Percentiles rank a stretch among this genome's conserved stretches.
These are phyloP conservation scores for Vimba vimba DNA, from an alignment of 2,113 vertebrate species.

Conservation along the genomic window DNA sequence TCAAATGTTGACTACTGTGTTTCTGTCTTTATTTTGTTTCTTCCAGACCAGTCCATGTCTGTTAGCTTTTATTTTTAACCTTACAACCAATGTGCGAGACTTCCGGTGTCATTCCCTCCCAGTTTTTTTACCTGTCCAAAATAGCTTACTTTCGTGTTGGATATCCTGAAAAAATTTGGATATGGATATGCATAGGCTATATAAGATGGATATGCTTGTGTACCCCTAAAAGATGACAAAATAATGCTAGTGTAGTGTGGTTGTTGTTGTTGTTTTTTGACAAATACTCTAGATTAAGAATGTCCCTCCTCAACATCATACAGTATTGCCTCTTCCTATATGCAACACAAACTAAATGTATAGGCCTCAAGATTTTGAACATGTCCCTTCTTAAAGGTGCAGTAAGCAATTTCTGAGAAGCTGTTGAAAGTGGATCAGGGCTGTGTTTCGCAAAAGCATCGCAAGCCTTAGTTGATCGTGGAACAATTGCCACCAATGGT, in stretches of 20 bases:
- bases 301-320: not conserved
- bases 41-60: not conserved
- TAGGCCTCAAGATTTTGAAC: not conserved
- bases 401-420: too few relatives aligned
- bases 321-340: not conserved
- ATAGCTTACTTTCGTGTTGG: too few relatives aligned
- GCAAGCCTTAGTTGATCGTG: too few relatives aligned
- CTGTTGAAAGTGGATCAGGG: too few relatives aligned
- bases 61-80: not conserved
- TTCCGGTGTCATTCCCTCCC: not conserved
- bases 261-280: not conserved
- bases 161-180: not conserved
- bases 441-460: too few relatives aligned
- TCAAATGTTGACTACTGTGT: too few relatives aligned
- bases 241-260: not conserved
- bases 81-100: not conserved
- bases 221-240: not conserved
- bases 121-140: not conserved
- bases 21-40: not conserved
- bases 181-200: too few relatives aligned
- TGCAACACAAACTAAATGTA: not conserved
- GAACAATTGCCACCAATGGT: too few relatives aligned
- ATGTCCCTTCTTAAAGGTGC: not conserved
- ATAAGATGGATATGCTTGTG: not conserved
- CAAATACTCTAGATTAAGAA: not conserved